Evolutionary conservation across 2,113 vertebrate species (phyloP), one percentile per base, ranked within the genome.

Genomic region (Gasterosteus nipponicus): DNA sequence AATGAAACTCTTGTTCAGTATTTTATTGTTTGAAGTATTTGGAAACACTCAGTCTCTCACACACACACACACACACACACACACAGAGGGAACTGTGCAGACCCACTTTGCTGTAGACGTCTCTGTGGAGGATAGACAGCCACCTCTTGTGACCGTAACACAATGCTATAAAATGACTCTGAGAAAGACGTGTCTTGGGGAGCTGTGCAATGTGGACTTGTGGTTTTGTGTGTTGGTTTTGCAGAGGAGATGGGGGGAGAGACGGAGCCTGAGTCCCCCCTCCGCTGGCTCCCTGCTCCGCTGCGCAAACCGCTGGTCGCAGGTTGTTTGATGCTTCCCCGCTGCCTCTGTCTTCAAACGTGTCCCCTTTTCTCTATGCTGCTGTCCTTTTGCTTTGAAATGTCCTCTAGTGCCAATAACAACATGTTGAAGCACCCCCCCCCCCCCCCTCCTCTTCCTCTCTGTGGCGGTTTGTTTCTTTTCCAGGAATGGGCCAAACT

Each of bases 241-340:
- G 47, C 79, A 89, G 90, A 91, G 64, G 85, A 88, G 54, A 59
- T 22, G 35, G 87, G 89, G 26, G 84, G 35, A 29, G 86, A 89
- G n/a, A 8, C 81, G 19, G 84, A 89, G 77, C 54, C 83, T 1
- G 88, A 92, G 76, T 89, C 91, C 0, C 85, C 2, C 41, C 86
- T 91, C 65, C 75, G 82, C 83, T 92, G 91, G 93, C 86, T 94
- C 74, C 76, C 82, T 1, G 66, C 87, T 60, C 22, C 69, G 0
- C 87, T 90, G 0, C 86, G 86, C 75, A 89, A 86, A 75, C 86
- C 91, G 65, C 80, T 87, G 71, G 84, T 67, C 66, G 1, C 86
- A 92, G 88, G 87, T 92, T 75, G 18, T 73, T 64, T 0, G 18
- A 65, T 26, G 57, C 0, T 64, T 14, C 31, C 41, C 26, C 15